Conservation (phyloP, 2,797 vertebrate species). For the Typhlichthys eigenmanni region DNA sequence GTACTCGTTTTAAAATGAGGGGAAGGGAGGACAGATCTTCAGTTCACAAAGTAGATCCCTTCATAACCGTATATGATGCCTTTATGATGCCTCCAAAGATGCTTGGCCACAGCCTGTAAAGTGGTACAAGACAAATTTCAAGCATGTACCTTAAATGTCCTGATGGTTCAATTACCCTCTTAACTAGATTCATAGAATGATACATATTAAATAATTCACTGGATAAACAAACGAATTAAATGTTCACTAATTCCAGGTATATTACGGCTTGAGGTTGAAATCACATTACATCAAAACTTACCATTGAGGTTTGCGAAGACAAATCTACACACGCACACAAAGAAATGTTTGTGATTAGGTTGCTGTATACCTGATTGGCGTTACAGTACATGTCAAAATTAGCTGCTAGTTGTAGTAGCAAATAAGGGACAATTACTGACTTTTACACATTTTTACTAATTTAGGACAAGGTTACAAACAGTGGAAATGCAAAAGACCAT, state of each 20-base stretch:
- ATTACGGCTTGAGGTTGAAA: too few species aligned
- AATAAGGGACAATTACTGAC: too few species aligned
- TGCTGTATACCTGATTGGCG: not conserved
- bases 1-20: not conserved
- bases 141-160: not conserved
- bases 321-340: not conserved
- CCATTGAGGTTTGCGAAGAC: not conserved
- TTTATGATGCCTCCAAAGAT: conserved; percentile 34
- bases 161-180: not conserved
- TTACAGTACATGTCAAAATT: not conserved
- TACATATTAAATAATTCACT: too few species aligned
- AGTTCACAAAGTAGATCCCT: conserved; percentile 21
- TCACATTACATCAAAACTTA: not conserved
- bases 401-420: not conserved
- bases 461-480: not conserved
- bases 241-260: too few species aligned
- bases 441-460: not conserved
- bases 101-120: conserved; percentile 55
- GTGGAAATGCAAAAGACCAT: not conserved
- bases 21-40: not conserved
- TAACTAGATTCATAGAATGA: not conserved
- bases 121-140: conserved; percentile 19
- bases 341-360: not conserved
- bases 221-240: too few species aligned
- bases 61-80: conserved; percentile 40